Evolutionary conservation across 2,113 vertebrate genomes (phyloP).

Genomic region (Lycocorax pyrrhopterus): DNA sequence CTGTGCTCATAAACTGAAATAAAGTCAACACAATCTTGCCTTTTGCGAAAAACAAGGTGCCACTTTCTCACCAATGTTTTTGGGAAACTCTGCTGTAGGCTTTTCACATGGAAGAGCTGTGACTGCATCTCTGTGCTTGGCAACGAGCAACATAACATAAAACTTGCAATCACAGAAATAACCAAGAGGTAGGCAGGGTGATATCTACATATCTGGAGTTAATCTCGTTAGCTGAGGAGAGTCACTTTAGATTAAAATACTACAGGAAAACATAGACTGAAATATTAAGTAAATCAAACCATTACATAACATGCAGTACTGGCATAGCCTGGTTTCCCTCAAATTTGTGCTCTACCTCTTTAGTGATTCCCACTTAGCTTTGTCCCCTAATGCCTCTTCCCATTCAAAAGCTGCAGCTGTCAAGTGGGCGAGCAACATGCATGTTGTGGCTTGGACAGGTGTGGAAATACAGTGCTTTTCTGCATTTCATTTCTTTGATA

Average conservation of each 20-base stretch:
- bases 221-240: background rate
- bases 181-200: background rate
- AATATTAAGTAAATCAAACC: background rate
- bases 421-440: accelerated
- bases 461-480: background rate
- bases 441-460: background rate
- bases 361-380: background rate
- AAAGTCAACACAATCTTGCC: background rate
- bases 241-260: background rate
- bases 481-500: background rate
- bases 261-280: background rate
- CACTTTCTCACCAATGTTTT: accelerated
- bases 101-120: background rate
- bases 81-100: background rate
- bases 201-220: background rate
- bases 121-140: background rate
- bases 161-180: background rate
- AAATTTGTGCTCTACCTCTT: background rate
- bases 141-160: background rate
- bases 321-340: background rate
- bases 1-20: background rate
- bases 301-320: background rate
- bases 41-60: background rate
- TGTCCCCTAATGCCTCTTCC: background rate
- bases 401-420: background rate